Evolutionary conservation across 2,797 vertebrate species (phyloP).

Genomic region (Peromyscus attwateri): DNA sequence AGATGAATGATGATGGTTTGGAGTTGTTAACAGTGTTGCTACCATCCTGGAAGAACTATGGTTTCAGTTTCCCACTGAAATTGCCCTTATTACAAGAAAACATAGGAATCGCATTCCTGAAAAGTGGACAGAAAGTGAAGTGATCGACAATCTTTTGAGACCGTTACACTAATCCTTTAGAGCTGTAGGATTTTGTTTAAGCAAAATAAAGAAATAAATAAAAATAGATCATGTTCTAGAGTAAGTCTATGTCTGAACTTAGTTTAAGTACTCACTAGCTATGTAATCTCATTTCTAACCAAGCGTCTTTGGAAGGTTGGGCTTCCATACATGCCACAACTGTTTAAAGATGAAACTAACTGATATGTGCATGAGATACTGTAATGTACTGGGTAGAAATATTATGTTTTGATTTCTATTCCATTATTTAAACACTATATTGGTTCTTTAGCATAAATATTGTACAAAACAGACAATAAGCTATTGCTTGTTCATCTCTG

Average conservation of each 20-base stretch:
- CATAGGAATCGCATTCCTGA: not conserved
- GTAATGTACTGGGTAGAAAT: not conserved
- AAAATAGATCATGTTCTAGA: not conserved
- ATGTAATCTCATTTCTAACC: not conserved
- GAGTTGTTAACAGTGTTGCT: not conserved
- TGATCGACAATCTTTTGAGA: not conserved
- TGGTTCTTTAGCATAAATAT: not conserved
- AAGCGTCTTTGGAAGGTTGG: not conserved
- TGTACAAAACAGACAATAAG: not conserved
- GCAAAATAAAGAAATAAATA: not conserved
- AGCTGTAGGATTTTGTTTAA: not conserved
- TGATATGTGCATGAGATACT: not conserved
- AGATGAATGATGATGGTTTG: not conserved
- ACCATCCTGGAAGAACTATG: not conserved
- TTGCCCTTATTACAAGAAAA: not conserved
- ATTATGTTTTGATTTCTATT: not conserved
- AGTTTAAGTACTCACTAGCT: not conserved
- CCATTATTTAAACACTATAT: not conserved
- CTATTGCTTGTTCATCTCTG: not conserved
- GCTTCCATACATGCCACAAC: not conserved
- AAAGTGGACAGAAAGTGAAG: not conserved
- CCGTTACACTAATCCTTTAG: fast-evolving
- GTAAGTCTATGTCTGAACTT: not conserved
- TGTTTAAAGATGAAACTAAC: not conserved
- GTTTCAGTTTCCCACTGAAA: not conserved